Conservation (phyloP, 2,113 vertebrate genomes). For the Tachysurus fulvidraco region DNA sequence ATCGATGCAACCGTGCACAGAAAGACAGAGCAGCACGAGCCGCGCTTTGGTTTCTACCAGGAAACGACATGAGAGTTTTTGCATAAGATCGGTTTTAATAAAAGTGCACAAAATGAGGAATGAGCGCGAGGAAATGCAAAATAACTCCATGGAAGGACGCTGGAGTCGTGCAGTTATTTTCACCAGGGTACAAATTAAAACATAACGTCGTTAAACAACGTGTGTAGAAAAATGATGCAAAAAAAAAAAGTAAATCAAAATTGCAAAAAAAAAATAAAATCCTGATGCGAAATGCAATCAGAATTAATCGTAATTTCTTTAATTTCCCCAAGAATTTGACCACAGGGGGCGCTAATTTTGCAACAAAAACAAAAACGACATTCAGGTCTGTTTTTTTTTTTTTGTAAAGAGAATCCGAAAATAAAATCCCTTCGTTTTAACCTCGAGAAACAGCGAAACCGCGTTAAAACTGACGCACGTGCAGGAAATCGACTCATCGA, state of each 20-base stretch:
- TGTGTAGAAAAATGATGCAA: rapidly evolving
- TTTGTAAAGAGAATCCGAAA: conserved; percentile 39
- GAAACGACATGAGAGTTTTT: not conserved
- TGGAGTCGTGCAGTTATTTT: not conserved
- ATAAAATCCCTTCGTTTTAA: not conserved
- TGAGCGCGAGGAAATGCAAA: not conserved
- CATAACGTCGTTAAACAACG: not conserved
- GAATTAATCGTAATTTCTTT: conserved; percentile 77
- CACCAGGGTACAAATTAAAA: not conserved
- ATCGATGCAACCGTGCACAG: conserved; percentile 16
- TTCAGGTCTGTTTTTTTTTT: conserved; percentile 25
- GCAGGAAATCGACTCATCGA: not conserved
- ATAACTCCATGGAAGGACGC: not conserved
- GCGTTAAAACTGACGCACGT: not conserved
- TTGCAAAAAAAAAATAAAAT: conserved; percentile 6
- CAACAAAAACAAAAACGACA: conserved; percentile 68
- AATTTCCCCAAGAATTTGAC: conserved; percentile 77
- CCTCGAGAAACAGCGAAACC: not conserved
- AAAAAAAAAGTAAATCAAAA: not conserved
- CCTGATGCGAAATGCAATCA: conserved; percentile 26
- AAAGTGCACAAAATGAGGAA: not conserved
- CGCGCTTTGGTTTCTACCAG: not conserved
- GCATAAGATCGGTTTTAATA: not conserved
- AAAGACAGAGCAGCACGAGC: not conserved
- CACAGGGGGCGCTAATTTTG: conserved; percentile 85